These are phyloP conservation scores for Paramormyrops hopkinsi DNA, from an alignment of 2,797 vertebrate species.

Conservation along the genomic window DNA sequence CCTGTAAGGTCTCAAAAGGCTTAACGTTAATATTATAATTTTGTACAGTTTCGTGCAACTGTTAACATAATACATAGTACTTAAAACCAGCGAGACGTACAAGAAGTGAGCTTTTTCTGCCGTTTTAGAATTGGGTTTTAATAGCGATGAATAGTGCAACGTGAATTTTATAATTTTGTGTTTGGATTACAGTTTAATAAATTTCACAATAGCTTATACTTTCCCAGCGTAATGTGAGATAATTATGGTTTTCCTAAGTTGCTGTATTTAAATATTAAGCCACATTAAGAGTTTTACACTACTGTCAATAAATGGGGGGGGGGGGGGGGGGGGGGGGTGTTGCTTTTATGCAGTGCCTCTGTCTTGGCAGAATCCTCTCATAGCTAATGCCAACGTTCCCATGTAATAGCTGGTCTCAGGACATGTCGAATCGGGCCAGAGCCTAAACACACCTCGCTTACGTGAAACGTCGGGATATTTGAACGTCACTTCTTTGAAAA, in stretches of 20 bases:
- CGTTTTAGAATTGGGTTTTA: background rate
- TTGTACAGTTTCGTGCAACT: background rate
- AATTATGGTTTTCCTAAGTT: background rate
- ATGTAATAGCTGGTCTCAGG: constrained; percentile 44
- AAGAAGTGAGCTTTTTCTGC: background rate
- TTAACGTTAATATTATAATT: background rate
- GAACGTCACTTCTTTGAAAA: background rate
- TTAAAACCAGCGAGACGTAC: background rate
- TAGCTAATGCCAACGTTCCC: constrained; percentile 46
- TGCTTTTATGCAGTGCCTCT: background rate
- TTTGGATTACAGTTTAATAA: background rate
- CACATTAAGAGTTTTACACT: background rate
- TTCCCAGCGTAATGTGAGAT: background rate
- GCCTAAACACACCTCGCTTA: background rate
- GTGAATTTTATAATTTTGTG: background rate
- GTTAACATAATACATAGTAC: background rate
- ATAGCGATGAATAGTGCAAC: background rate
- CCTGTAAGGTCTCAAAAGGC: background rate
- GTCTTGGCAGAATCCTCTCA: constrained; percentile 47
- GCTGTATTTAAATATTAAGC: background rate
- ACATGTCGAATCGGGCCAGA: constrained; percentile 1
- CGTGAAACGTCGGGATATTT: background rate
- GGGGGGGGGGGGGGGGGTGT: background rate
- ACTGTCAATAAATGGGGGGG: background rate
- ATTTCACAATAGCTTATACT: background rate